Evolutionary conservation across 2,113 vertebrate genomes (phyloP).

Genomic region (Lophotis ruficrista): DNA sequence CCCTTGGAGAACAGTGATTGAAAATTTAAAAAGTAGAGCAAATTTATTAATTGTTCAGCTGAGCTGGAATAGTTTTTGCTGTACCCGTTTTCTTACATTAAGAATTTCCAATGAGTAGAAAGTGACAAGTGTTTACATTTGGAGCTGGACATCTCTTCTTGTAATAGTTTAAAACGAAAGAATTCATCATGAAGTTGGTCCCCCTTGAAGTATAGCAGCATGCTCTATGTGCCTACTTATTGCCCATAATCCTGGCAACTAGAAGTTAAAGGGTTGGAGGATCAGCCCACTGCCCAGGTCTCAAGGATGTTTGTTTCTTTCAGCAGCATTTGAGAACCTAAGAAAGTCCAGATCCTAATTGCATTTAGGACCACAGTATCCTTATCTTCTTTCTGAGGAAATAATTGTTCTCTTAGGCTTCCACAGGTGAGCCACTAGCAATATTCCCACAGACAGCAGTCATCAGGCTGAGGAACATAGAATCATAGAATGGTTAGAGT

Average conservation of each 20-base stretch:
- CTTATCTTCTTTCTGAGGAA: neutral
- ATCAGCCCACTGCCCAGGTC: neutral
- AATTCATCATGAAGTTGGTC: conserved; percentile 5
- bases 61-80: conserved; percentile 2
- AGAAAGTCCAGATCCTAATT: neutral
- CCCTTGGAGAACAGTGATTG: neutral
- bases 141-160: conserved; percentile 5
- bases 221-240: neutral
- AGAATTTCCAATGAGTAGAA: conserved; percentile 29
- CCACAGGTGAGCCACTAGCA: neutral
- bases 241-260: neutral
- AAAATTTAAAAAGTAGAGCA: conserved; percentile 20
- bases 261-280: neutral
- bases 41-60: conserved; percentile 45
- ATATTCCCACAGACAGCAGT: neutral
- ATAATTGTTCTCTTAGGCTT: neutral
- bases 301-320: neutral
- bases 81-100: neutral
- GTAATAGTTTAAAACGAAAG: conserved; percentile 47
- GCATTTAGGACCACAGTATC: neutral
- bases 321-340: neutral
- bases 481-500: too few relatives aligned
- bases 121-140: conserved; percentile 35
- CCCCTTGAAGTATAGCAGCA: neutral
- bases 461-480: neutral